Evolutionary conservation across 2,888 invertebrate genomes (phyloP), one percentile per base, ranked within the genome.

Genomic region (Amphipoea oculea): DNA sequence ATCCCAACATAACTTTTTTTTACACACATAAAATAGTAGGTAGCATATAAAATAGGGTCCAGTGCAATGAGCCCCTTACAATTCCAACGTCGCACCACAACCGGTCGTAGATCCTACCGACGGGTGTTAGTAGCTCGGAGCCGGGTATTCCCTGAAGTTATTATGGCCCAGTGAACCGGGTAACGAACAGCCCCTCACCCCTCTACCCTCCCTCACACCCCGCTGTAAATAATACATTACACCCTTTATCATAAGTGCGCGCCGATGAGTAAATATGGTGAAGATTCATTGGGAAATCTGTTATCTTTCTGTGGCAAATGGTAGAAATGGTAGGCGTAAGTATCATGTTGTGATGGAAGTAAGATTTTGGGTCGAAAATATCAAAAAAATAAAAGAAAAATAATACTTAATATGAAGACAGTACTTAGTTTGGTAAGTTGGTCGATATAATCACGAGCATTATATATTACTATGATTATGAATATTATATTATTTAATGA

Each of bases 151-250:
- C 96, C 96, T 92, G 92, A 96, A 96, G 96, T 96, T 96, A 96
- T 96, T 96, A 96, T 93, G 96, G 94, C 94, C 93, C 96, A 96
- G 92, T 96, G 96, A 95, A 93, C 96, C 96, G 96, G 93, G 94
- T 96, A 96, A 96, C 96, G 95, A 96, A 96, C 93, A 93, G 90
- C 88, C 89, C 85, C 88, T 91, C 90, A 88, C 81, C 80, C 89
- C 88, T 40, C 36, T 48, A 81, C 86, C 69, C 72, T 65, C 78
- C 63, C 77, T 76, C 81, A 71, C 84, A 86, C 79, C 71, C 76
- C 73, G 48, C 91, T 92, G 95, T 95, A 95, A 96, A 96, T 96
- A 96, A 95, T 94, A 94, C 92, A 95, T 94, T 91, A 91, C 89
- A 91, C 90, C 90, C 89, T 89, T 89, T 89, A 89, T 88, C 84